These are phyloP conservation scores for Oreochromis grahami DNA, from an alignment of 2,797 vertebrate species.

Conservation along the genomic window DNA sequence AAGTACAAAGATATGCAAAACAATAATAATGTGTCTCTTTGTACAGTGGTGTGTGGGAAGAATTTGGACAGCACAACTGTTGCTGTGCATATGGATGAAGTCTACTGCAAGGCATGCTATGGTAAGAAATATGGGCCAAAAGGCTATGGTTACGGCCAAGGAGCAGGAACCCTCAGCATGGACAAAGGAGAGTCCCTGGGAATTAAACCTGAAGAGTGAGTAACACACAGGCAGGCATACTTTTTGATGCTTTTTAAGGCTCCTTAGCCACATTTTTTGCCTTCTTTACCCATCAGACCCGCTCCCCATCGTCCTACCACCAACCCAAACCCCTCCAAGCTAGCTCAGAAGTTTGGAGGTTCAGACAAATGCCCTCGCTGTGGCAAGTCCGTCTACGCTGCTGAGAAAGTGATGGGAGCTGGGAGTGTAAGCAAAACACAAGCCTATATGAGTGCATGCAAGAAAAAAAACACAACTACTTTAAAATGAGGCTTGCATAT, in stretches of 20 bases:
- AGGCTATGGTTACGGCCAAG: slow-evolving; percentile 91
- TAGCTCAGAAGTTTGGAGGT: slow-evolving; percentile 85
- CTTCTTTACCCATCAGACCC: slow-evolving; percentile 55
- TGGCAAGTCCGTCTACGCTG: slow-evolving; percentile 86
- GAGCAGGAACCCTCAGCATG: slow-evolving; percentile 90
- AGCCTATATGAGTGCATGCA: rapidly evolving
- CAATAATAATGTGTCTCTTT: neutral
- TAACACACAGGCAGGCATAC: neutral
- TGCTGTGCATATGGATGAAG: slow-evolving; percentile 87
- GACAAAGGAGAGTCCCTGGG: slow-evolving; percentile 89
- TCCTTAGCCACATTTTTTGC: neutral
- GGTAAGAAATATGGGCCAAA: slow-evolving; percentile 95
- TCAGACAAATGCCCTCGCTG: slow-evolving; percentile 89
- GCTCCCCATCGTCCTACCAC: slow-evolving; percentile 79
- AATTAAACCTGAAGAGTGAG: slow-evolving; percentile 86
- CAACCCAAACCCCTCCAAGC: slow-evolving; percentile 83
- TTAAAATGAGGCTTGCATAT: neutral
- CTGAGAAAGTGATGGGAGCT: slow-evolving; percentile 92
- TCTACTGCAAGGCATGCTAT: slow-evolving; percentile 96
- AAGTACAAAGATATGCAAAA: slow-evolving; percentile 15
- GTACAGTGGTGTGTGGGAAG: slow-evolving; percentile 89
- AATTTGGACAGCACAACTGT: slow-evolving; percentile 96
- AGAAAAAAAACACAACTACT: neutral
- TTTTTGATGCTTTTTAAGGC: neutral
- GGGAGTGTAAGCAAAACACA: slow-evolving; percentile 82